Evolutionary conservation across 2,888 invertebrate species (phyloP).

Genomic region (Platycheirus rosarum): DNA sequence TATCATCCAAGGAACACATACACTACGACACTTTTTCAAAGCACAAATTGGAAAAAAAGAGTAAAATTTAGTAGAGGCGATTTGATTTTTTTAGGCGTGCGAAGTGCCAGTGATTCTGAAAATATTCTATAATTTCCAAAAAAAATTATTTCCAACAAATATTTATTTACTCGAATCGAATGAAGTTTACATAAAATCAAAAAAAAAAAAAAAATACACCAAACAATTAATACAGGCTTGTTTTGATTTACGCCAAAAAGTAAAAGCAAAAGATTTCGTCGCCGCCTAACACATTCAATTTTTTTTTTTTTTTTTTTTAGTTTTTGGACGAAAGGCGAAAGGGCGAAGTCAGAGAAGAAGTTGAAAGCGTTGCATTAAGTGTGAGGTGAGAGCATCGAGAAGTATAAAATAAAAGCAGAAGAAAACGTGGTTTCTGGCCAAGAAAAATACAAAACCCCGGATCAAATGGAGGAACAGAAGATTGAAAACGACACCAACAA

Average conservation of each 20-base stretch:
- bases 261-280: constrained; percentile 3
- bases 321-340: constrained; percentile 33
- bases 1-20: constrained; percentile 26
- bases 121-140: constrained; percentile 61
- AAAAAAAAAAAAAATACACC: neutral
- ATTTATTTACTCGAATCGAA: constrained; percentile 4
- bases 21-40: constrained; percentile 22
- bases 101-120: constrained; percentile 62
- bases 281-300: constrained; percentile 48
- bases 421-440: constrained; percentile 71
- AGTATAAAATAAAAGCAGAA: constrained; percentile 50
- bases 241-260: constrained; percentile 16
- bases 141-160: constrained; percentile 34
- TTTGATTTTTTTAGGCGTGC: constrained; percentile 71
- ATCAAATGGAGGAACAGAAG: constrained; percentile 71
- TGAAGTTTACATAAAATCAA: neutral
- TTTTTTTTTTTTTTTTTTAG: constrained; percentile 29
- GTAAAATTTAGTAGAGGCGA: constrained; percentile 66
- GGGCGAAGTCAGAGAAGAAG: constrained; percentile 61
- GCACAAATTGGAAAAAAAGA: constrained; percentile 51
- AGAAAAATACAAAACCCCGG: constrained; percentile 51
- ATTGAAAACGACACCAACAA: constrained; percentile 78
- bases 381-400: constrained; percentile 64
- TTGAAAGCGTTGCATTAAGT: constrained; percentile 64
- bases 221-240: neutral